Percentiles rank a stretch among this genome's conserved stretches.
Conservation (phyloP, 2,113 vertebrate genomes). For the Cranoglanis bouderius region DNA sequence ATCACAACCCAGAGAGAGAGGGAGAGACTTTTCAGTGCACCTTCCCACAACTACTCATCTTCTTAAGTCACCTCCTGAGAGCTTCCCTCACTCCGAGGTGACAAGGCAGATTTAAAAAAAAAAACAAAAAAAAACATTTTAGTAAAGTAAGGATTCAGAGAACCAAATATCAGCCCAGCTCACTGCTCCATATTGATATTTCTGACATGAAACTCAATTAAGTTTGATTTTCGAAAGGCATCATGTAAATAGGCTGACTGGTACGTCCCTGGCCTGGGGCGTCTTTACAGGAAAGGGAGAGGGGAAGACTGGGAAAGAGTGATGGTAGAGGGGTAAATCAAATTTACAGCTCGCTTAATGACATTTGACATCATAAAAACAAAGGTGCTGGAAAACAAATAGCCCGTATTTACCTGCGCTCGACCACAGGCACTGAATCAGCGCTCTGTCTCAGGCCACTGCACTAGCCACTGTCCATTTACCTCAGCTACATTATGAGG, state of each 20-base stretch:
- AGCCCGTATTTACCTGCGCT: conserved; percentile 42
- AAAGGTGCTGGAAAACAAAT: conserved; percentile 55
- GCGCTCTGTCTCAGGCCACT: conserved; percentile 25
- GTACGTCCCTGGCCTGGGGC: conserved; percentile 47
- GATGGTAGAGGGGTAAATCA: conserved; percentile 46
- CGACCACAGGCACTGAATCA: conserved; percentile 44
- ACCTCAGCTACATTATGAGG: conserved; percentile 22
- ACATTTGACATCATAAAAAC: conserved; percentile 59
- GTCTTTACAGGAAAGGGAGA: conserved; percentile 56
- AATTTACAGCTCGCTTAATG: conserved; percentile 61
- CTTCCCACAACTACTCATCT: conserved; percentile 41
- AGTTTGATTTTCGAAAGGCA: conserved; percentile 63
- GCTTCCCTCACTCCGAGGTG: conserved; percentile 44
- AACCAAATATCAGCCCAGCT: conserved; percentile 47
- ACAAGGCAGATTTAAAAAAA: conserved; percentile 42
- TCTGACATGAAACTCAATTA: conserved; percentile 59
- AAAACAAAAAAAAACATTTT: too few relatives aligned
- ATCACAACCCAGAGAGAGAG: conserved; percentile 19
- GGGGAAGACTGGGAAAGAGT: conserved; percentile 37
- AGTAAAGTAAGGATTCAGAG: conserved; percentile 30
- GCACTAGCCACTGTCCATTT: conserved; percentile 40
- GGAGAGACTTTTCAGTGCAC: conserved; percentile 29
- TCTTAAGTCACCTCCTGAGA: conserved; percentile 20
- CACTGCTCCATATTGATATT: conserved; percentile 51
- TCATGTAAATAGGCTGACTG: conserved; percentile 58